Base-by-base conservation (phyloP, 2,797 vertebrate genomes). In the Cryptoprocta ferox region DNA sequence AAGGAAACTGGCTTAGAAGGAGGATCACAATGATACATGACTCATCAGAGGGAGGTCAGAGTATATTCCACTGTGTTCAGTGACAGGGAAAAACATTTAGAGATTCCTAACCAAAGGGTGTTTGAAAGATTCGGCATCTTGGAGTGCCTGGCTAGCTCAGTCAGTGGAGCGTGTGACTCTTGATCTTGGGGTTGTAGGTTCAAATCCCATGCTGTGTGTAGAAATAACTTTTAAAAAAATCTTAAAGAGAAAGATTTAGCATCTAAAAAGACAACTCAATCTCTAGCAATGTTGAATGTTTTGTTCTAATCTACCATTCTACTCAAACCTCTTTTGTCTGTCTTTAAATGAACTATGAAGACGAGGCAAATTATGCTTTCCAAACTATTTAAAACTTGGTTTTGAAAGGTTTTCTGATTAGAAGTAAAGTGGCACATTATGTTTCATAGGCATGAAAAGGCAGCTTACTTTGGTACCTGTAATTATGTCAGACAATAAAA, bases 401-500 rank as follows among this genome's bases (percentile, higher is more conserved):
- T 96, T 94, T 90, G 71, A 96, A 95, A 93, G 39, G 3, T 92
- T 78, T 94, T 96, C 71, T 95, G 39, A 10, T 81, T 84, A 82
- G n/a, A 92, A 93, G 37, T 68, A 90, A 90, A 80, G 78, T 63
- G 45, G 21, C 39, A 91, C 37, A 75, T 53, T 85, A 42, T 56
- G 19, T 75, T 93, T 89, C 81, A 56, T 14, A 71, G 73, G 32
- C 30, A 80, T 96, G 39, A 91, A 95, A 96, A 92, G 66, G 48
- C 21, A 92, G 53, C 59, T 90, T 66, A 75, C 61, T 91, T 90
- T 91, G 82, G 78, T 59, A 96, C 50, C 85, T 95, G 30, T 76
- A 97, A 96, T 91, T 92, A 82, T 15, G 50, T 78, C 59, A 96
- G 84, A 83, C 16, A 68, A 91, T 91, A 95, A 93, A 87, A 94